A percentile compares a stretch with the other conserved stretches of the same genome.
Evolutionary conservation across 1,140 invertebrate genomes (phyloP).

Genomic region (Sycobia sp.): DNA sequence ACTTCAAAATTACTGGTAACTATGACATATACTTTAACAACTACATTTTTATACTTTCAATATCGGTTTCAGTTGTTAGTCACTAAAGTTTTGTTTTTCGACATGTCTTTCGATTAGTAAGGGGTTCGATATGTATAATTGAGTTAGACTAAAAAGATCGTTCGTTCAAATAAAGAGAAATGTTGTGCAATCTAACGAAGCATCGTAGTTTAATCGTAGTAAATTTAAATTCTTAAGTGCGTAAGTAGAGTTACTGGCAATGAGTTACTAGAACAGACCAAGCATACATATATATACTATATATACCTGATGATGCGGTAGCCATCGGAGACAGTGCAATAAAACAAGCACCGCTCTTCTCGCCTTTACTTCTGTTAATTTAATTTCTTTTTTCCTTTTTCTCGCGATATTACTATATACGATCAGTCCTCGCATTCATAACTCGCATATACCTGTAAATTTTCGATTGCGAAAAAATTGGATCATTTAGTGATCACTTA

Average conservation of each 20-base stretch:
- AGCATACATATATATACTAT: conserved; percentile 23
- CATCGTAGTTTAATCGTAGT: too few relatives aligned
- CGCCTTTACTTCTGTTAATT: conserved; percentile 19
- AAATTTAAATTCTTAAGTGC: conserved; percentile 20
- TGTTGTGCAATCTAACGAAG: conserved; percentile 29
- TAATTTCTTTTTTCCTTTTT: conserved; percentile 11
- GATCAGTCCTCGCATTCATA: conserved; percentile 21
- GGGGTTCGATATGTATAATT: conserved; percentile 18
- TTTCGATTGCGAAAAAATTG: conserved; percentile 1
- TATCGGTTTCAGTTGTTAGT: too few relatives aligned
- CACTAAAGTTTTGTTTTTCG: too few relatives aligned
- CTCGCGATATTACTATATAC: neutral
- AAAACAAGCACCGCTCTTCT: conserved; percentile 23
- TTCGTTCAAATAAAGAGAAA: conserved; percentile 16
- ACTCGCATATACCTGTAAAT: conserved; percentile 2
- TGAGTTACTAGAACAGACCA: conserved; percentile 34
- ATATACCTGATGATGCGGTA: conserved; percentile 35
- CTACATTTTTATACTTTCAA: too few relatives aligned
- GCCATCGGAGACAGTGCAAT: conserved; percentile 32
- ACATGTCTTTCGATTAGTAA: too few relatives aligned
- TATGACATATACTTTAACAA: too few relatives aligned
- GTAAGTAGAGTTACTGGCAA: conserved; percentile 32
- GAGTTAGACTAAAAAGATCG: conserved; percentile 18
- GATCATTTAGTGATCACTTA: neutral
- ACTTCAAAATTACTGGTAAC: too few relatives aligned